Percentiles rank a stretch among this genome's conserved stretches.
phyloP scores from a whole-genome alignment of 2,888 invertebrate species.

The Anorthoa munda region DNA sequence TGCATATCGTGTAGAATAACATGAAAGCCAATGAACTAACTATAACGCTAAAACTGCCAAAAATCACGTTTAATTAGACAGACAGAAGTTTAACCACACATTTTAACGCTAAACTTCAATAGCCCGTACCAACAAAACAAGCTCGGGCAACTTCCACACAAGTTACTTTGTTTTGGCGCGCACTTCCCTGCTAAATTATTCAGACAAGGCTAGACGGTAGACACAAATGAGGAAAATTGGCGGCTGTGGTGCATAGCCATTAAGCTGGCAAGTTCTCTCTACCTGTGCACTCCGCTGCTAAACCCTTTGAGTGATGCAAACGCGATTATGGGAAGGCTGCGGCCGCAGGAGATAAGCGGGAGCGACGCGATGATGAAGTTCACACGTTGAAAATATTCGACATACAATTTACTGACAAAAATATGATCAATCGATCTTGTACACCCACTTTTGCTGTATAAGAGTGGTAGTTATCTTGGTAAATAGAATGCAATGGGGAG shows the following conservation, averaged over 20 bases:
- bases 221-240: constrained; percentile 58
- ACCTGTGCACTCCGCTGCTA: constrained; percentile 44
- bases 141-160: constrained; percentile 13
- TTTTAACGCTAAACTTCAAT: neutral
- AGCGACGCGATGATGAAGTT: constrained; percentile 1
- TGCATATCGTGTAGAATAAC: neutral
- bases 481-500: too few species aligned
- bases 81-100: neutral
- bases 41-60: neutral
- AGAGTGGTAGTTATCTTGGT: too few species aligned
- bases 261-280: constrained; percentile 41
- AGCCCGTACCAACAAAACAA: constrained; percentile 9
- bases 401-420: too few species aligned
- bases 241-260: constrained; percentile 44
- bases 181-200: constrained; percentile 25
- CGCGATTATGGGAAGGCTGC: constrained; percentile 28
- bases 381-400: neutral
- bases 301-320: constrained; percentile 59
- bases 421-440: too few species aligned
- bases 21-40: neutral
- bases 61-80: neutral
- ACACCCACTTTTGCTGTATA: too few species aligned
- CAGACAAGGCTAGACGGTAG: constrained; percentile 20
- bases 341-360: neutral
- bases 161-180: constrained; percentile 47